Evolutionary conservation across 1,140 invertebrate species (phyloP), one percentile per base, ranked within the genome.

Genomic region (Magallana gigas): DNA sequence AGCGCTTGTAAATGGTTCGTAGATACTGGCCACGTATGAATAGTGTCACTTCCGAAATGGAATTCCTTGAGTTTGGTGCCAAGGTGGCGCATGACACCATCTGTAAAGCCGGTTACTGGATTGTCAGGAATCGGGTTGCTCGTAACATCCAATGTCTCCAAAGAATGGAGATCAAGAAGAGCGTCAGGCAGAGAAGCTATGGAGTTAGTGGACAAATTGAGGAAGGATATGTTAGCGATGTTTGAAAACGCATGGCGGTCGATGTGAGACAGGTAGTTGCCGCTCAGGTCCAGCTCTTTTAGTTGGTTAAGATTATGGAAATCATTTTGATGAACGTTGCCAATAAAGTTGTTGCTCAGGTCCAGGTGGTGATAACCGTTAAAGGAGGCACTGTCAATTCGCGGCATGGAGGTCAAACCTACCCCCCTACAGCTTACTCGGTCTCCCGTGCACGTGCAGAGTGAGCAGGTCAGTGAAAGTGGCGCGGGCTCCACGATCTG

Each of bases 61-160:
- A 86, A 76, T 16, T 71, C 62, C 36, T 58, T 86, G 56, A 86
- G 85, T 57, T 76, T 86, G n/a, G 60, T 58, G 16, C 85, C 85
- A 23, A 86, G 71, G n/a, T 76, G 71, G 8, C 85, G 85, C 64
- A 86, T 76, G 68, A 86, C 59, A 58, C 5, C 57, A 11, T 59
- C 58, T 4, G 56, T 36, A 29, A 80, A 86, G 16, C 64, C 85
- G 36, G 0, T 14, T 6, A 56, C 18, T 18, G 68, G 5, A 76
- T 76, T 23, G 68, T 18, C 23, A 23, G 64, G 85, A 6, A 86
- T 86, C 6, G 85, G 85, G 29, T 86, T 86, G 14, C 18, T 57
- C 0, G 56, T 81, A 11, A 86, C 56, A 29, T 80, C 71, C 23
- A 86, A 71, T 6, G 29, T 58, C 8, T 86, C 62, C 9, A 86